These are phyloP conservation scores for Trypoxylus dichotomus DNA, from an alignment of 1,140 invertebrate genomes.

Conservation along the genomic window DNA sequence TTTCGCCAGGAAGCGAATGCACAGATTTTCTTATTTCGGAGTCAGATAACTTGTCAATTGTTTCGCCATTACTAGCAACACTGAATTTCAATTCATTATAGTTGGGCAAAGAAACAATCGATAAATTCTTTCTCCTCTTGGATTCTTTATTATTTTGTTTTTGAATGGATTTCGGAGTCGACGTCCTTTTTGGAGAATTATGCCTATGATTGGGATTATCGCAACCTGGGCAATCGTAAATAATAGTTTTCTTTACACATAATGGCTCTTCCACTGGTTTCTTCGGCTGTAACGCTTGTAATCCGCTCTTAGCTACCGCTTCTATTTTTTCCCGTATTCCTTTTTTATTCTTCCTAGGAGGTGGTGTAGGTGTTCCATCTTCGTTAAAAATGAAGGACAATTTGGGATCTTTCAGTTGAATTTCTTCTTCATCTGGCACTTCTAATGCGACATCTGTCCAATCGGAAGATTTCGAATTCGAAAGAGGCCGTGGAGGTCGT, in stretches of 20 bases:
- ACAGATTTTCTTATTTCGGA: constrained; percentile 35
- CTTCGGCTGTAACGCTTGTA: constrained; percentile 47
- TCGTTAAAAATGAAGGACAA: constrained; percentile 53
- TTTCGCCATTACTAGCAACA: constrained; percentile 41
- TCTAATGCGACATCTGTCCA: constrained; percentile 61
- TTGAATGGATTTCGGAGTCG: constrained; percentile 32
- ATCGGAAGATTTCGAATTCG: constrained; percentile 54
- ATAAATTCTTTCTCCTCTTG: constrained; percentile 47
- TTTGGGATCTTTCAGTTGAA: constrained; percentile 51
- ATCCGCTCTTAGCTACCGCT: constrained; percentile 44
- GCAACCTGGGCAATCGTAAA: constrained; percentile 45
- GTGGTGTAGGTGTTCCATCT: constrained; percentile 49
- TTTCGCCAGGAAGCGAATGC: constrained; percentile 44
- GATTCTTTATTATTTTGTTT: constrained; percentile 32
- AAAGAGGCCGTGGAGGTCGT: constrained; percentile 39
- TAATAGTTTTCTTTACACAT: constrained; percentile 48
- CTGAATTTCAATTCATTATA: constrained; percentile 55
- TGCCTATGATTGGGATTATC: constrained; percentile 46
- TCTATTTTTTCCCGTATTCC: constrained; percentile 46
- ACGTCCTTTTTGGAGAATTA: background rate
- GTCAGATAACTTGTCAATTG: constrained; percentile 6
- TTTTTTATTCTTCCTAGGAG: constrained; percentile 47
- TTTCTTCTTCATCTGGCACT: constrained; percentile 50
- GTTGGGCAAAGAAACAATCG: constrained; percentile 58
- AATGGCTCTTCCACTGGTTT: constrained; percentile 48